Conservation (phyloP, 2,888 invertebrate genomes). For the Melieria crassipennis region DNA sequence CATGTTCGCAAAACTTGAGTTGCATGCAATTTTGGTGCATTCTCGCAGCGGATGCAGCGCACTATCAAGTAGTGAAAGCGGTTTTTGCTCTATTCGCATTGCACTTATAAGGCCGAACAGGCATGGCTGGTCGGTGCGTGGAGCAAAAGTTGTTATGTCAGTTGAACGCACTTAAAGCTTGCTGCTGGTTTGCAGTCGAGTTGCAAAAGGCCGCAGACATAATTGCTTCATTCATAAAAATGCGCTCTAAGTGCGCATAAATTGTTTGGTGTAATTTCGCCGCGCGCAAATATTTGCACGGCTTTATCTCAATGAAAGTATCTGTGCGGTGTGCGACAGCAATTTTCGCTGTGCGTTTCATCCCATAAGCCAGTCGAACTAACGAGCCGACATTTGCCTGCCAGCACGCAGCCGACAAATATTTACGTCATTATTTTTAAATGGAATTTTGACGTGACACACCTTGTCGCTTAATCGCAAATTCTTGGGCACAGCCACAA, state of each 20-base stretch:
- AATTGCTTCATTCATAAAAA: slow-evolving; percentile 23
- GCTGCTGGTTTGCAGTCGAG: too few species aligned
- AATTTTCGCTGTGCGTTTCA: too few species aligned
- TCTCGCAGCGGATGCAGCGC: not conserved
- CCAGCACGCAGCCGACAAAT: too few species aligned
- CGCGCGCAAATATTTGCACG: not conserved
- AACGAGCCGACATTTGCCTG: too few species aligned
- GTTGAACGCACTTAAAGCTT: slow-evolving; percentile 23
- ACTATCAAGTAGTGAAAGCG: slow-evolving; percentile 25
- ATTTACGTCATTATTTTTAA: slow-evolving; percentile 5
- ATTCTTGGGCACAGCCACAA: slow-evolving; percentile 14
- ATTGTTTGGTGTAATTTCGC: not conserved
- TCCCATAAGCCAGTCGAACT: too few species aligned
- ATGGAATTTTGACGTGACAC: slow-evolving; percentile 19
- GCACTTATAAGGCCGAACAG: slow-evolving; percentile 14
- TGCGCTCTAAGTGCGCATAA: not conserved
- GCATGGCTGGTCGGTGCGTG: slow-evolving; percentile 2
- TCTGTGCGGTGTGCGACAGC: not conserved
- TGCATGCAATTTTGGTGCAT: too few species aligned
- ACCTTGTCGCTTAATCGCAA: slow-evolving; percentile 14
- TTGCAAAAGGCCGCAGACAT: not conserved
- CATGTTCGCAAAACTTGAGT: too few species aligned
- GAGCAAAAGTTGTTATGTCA: slow-evolving; percentile 27
- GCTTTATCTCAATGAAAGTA: slow-evolving; percentile 12
- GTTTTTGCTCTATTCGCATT: slow-evolving; percentile 5